These are phyloP conservation scores for Puntigrus tetrazona DNA, from an alignment of 2,113 vertebrate genomes.

Conservation along the genomic window DNA sequence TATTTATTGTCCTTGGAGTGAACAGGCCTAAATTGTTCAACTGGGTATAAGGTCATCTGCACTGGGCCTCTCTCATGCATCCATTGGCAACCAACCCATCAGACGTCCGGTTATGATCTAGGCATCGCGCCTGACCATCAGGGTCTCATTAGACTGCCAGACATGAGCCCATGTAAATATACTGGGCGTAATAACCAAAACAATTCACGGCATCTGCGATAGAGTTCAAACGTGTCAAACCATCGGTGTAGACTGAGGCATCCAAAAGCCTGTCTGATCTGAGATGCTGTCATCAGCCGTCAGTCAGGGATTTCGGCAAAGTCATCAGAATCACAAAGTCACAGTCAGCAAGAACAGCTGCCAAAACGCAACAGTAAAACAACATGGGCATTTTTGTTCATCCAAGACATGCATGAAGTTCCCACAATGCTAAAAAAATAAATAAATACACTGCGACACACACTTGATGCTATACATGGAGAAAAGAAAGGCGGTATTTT, in stretches of 20 bases:
- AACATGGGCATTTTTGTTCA: neutral
- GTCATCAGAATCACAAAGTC: slow-evolving; percentile 34
- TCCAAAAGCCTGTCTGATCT: slow-evolving; percentile 11
- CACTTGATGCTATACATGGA: neutral
- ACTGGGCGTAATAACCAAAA: neutral
- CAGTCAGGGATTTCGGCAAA: slow-evolving; percentile 26
- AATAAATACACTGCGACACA: neutral
- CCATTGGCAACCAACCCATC: neutral
- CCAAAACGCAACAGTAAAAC: neutral
- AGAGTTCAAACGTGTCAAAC: neutral
- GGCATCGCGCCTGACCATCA: neutral
- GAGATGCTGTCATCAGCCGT: slow-evolving; percentile 30
- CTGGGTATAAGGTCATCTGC: too few relatives aligned
- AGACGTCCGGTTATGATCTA: neutral
- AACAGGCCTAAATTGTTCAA: neutral
- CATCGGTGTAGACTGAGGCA: neutral
- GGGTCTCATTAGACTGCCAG: neutral
- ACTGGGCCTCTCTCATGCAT: too few relatives aligned
- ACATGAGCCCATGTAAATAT: neutral
- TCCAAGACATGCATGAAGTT: neutral
- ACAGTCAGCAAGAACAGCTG: slow-evolving; percentile 24
- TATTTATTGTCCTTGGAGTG: too few relatives aligned
- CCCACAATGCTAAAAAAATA: neutral
- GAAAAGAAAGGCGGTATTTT: neutral
- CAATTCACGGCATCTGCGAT: neutral